Conservation (phyloP, 92 coral and sea anemone genomes). For the Metridium senile region DNA sequence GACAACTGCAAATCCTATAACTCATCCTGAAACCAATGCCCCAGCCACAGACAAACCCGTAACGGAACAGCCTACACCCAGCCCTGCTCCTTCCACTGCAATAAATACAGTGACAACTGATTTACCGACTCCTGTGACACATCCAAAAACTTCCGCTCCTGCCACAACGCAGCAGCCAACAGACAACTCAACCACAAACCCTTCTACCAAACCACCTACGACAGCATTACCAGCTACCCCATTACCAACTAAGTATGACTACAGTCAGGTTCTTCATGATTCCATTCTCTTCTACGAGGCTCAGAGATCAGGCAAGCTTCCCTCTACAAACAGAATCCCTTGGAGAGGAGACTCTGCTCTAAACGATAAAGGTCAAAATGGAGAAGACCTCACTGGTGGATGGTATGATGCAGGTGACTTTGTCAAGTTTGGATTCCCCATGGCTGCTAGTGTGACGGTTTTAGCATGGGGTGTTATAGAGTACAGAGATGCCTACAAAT, state of each 20-base stretch:
- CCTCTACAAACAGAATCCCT: conserved; percentile 70
- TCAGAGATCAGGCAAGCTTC: conserved; percentile 92
- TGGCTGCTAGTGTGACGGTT: conserved; percentile 87
- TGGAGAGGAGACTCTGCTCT: conserved; percentile 95
- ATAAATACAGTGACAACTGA: too few relatives aligned
- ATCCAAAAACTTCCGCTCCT: too few relatives aligned
- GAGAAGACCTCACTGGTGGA: conserved; percentile 89
- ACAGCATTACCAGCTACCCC: conserved; percentile 7
- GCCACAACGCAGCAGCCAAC: neutral
- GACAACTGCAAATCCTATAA: too few relatives aligned
- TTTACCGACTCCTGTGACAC: too few relatives aligned
- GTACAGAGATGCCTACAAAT: conserved; percentile 67
- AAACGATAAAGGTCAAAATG: conserved; percentile 52
- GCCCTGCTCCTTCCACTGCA: too few relatives aligned
- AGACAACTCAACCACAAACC: too few relatives aligned
- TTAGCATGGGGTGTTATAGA: conserved; percentile 89
- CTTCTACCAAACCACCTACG: neutral
- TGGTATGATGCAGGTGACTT: conserved; percentile 97
- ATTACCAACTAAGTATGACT: conserved; percentile 31
- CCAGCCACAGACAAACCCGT: too few relatives aligned
- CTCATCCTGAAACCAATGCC: too few relatives aligned
- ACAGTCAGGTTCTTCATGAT: conserved; percentile 65
- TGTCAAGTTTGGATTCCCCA: conserved; percentile 95
- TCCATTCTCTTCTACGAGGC: conserved; percentile 95
- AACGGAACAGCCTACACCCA: too few relatives aligned